Percentiles rank a stretch among this genome's conserved stretches.
phyloP scores from a whole-genome alignment of 2,797 vertebrate genomes.

The Esox lucius region DNA sequence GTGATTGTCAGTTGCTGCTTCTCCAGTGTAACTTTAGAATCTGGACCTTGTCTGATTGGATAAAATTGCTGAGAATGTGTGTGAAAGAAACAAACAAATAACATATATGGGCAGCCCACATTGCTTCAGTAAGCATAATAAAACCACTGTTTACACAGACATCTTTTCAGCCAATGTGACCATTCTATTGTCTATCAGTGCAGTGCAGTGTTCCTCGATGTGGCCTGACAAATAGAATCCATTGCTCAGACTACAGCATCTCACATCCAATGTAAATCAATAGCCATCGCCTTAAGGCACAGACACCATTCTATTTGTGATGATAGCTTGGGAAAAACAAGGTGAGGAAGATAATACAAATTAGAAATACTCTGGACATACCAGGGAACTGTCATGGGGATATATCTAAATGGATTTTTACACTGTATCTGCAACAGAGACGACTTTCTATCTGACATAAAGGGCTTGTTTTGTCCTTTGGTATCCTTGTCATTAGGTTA shows the following conservation, averaged over 20 bases:
- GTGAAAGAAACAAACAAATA: not conserved
- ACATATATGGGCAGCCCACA: not conserved
- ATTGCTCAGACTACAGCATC: slow-evolving; percentile 52
- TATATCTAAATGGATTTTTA: slow-evolving; percentile 71
- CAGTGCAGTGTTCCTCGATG: slow-evolving; percentile 30
- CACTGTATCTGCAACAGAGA: slow-evolving; percentile 44
- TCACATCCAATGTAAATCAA: slow-evolving; percentile 71
- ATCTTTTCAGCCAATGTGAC: slow-evolving; percentile 5
- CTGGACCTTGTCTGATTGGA: not conserved
- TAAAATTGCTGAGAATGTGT: not conserved
- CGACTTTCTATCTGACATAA: slow-evolving; percentile 35
- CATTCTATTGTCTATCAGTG: slow-evolving; percentile 25
- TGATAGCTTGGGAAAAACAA: slow-evolving; percentile 67
- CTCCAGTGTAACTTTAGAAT: not conserved
- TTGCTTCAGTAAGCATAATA: slow-evolving; percentile 21
- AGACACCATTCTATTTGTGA: slow-evolving; percentile 70
- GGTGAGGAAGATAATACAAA: slow-evolving; percentile 66
- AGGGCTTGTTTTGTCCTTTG: slow-evolving; percentile 32
- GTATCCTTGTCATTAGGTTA: slow-evolving; percentile 34
- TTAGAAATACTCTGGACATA: slow-evolving; percentile 62
- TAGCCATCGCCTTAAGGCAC: slow-evolving; percentile 65
- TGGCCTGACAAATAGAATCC: slow-evolving; percentile 47
- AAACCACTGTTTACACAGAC: not conserved
- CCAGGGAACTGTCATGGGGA: slow-evolving; percentile 51
- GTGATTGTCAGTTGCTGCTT: not conserved